Conservation (phyloP, 2,888 invertebrate genomes). For the Lithophane socia region DNA sequence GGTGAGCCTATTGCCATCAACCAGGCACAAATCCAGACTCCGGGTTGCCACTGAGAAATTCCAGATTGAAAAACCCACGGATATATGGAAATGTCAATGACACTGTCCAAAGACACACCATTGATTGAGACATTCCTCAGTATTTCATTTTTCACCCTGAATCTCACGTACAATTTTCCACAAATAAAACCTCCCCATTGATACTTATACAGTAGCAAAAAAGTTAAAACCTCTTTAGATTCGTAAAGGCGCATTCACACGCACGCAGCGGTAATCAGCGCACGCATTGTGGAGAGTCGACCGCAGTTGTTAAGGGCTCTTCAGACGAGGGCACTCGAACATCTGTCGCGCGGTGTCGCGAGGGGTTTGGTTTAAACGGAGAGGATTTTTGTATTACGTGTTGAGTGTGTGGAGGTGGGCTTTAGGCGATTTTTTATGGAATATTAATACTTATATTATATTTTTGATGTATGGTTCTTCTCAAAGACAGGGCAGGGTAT, state of each 20-base stretch:
- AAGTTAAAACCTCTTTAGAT: constrained; percentile 67
- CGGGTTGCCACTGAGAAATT: no score
- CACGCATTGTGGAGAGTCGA: constrained; percentile 73
- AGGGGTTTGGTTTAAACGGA: constrained; percentile 69
- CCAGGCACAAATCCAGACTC: no score
- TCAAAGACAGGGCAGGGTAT: neutral
- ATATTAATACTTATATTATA: constrained; percentile 37
- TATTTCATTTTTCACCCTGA: neutral
- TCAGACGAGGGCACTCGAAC: constrained; percentile 79
- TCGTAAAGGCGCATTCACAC: constrained; percentile 71
- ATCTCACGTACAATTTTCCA: constrained; percentile 37
- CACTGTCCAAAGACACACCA: no score
- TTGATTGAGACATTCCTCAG: neutral
- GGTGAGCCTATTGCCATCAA: no score
- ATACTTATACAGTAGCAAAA: constrained; percentile 64
- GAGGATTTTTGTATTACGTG: constrained; percentile 66
- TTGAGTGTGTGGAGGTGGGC: constrained; percentile 51
- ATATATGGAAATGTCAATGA: no score
- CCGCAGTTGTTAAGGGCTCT: constrained; percentile 77
- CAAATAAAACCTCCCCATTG: constrained; percentile 40
- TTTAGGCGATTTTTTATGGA: constrained; percentile 49
- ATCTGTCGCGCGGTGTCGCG: constrained; percentile 78
- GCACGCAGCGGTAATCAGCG: constrained; percentile 70
- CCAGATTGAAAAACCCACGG: no score
- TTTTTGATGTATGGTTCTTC: neutral